These are phyloP conservation scores for Agrotis puta DNA, from an alignment of 2,888 invertebrate species.

Conservation along the genomic window DNA sequence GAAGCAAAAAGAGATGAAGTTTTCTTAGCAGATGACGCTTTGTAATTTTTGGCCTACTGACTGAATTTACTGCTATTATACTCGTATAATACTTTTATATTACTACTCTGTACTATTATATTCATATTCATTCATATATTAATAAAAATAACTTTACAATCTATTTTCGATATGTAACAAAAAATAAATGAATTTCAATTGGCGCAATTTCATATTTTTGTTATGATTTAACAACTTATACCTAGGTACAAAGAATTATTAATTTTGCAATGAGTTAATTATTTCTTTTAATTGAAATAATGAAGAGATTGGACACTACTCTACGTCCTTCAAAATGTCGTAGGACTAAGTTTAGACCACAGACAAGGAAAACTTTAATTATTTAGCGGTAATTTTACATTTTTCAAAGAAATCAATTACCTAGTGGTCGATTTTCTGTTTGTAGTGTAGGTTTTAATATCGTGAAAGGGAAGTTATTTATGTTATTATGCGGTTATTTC, in stretches of 20 bases:
- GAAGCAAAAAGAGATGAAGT: neutral
- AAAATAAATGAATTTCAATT: too few species aligned
- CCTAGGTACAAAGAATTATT: neutral
- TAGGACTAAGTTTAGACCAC: conserved; percentile 36
- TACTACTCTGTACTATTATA: too few species aligned
- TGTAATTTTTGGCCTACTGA: neutral
- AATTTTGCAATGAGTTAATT: conserved; percentile 1
- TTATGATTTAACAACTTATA: neutral
- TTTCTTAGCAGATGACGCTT: neutral
- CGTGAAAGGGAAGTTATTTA: neutral
- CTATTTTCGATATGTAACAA: too few species aligned
- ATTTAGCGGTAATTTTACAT: conserved; percentile 30
- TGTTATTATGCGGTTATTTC: conserved; percentile 16
- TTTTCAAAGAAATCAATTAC: conserved; percentile 57
- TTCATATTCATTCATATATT: too few species aligned
- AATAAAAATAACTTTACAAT: too few species aligned
- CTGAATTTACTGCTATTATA: too few species aligned
- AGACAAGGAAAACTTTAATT: conserved; percentile 43
- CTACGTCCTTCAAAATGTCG: conserved; percentile 16
- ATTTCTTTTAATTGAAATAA: conserved; percentile 8
- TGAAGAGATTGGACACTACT: conserved; percentile 7
- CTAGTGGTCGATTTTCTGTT: conserved; percentile 29
- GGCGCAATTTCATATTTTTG: neutral
- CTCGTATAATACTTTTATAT: too few species aligned
- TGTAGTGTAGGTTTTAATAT: conserved; percentile 9